Evolutionary conservation across 1,140 invertebrate genomes (phyloP).

Genomic region (Aphaenogaster floridana): DNA sequence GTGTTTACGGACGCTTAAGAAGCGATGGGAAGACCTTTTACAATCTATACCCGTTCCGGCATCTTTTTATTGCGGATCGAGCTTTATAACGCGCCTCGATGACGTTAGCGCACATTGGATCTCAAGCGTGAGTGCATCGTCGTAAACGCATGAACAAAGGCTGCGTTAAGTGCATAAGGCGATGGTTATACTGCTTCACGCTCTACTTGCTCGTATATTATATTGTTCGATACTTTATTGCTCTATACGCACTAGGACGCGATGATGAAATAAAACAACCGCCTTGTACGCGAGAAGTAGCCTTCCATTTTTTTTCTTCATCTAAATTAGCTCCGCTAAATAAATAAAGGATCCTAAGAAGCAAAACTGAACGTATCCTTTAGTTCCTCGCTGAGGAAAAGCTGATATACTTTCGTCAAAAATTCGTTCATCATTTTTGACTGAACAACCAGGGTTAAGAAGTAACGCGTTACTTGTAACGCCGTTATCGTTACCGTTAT

Average conservation of each 20-base stretch:
- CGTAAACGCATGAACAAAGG: conserved; percentile 45
- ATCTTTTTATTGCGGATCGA: conserved; percentile 9
- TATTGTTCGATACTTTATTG: conserved; percentile 39
- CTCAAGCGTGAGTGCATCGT: conserved; percentile 24
- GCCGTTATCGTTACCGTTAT: too few species aligned
- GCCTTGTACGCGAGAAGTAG: background rate
- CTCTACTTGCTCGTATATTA: conserved; percentile 35
- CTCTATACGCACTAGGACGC: conserved; percentile 21
- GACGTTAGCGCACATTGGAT: conserved; percentile 26
- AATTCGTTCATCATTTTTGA: too few species aligned
- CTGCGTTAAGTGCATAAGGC: conserved; percentile 11
- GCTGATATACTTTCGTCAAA: background rate
- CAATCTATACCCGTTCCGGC: conserved; percentile 19
- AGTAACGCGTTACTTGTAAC: too few species aligned
- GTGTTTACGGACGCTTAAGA: conserved; percentile 32
- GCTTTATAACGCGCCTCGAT: conserved; percentile 40
- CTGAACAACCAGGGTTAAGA: too few species aligned
- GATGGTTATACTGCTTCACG: conserved; percentile 44
- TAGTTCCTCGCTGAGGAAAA: background rate
- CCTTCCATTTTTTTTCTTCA: background rate
- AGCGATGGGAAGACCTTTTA: conserved; percentile 22
- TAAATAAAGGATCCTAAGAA: background rate
- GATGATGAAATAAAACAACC: conserved; percentile 36
- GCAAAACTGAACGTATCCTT: background rate
- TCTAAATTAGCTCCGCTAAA: background rate